Conservation (phyloP, 2,113 vertebrate species). For the Catharus minimus region DNA sequence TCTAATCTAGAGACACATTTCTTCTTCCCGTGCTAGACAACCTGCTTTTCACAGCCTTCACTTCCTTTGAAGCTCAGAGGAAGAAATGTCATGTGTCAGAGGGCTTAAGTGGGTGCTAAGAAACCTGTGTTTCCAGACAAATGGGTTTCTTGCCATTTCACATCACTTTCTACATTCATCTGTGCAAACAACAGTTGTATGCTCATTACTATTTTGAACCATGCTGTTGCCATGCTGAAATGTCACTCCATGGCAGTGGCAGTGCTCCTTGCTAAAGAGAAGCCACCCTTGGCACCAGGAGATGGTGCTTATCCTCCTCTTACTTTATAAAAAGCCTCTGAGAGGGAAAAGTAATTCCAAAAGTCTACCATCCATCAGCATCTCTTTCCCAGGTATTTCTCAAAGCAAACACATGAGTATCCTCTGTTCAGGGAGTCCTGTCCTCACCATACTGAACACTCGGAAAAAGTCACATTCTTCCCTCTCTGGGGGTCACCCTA, state of each 20-base stretch:
- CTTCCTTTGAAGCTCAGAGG: background rate
- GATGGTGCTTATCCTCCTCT: background rate
- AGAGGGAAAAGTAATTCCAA: background rate
- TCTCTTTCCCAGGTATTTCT: background rate
- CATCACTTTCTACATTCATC: background rate
- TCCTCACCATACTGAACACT: accelerated
- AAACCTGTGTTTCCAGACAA: background rate
- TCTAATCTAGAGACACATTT: background rate
- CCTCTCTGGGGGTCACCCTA: accelerated
- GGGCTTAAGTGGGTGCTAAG: background rate
- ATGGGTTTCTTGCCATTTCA: background rate
- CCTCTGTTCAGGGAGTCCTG: background rate
- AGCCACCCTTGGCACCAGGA: background rate
- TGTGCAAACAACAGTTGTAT: background rate
- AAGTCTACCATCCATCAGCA: background rate
- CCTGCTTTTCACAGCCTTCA: background rate
- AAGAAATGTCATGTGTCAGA: background rate
- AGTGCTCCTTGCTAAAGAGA: background rate
- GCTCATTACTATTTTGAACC: background rate
- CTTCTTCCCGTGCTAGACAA: background rate
- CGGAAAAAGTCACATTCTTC: background rate
- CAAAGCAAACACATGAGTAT: background rate
- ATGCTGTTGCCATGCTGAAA: background rate
- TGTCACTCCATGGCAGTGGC: background rate
- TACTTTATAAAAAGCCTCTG: background rate